Conservation (phyloP, 2,797 vertebrate species). For the Tachyglossus aculeatus region DNA sequence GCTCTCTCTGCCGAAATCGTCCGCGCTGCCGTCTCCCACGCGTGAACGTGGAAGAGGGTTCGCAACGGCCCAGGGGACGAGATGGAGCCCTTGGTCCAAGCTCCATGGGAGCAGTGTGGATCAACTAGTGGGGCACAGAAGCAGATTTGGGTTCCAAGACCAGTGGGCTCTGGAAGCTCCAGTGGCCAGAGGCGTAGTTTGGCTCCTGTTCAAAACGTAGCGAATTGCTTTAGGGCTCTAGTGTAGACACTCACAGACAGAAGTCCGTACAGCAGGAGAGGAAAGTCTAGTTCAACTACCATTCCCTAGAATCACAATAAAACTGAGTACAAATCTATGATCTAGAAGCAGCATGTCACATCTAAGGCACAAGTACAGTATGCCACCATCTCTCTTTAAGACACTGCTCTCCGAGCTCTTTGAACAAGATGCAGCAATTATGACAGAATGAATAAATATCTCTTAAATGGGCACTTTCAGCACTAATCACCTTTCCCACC, state of each 20-base stretch:
- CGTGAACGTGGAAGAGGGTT: constrained; percentile 39
- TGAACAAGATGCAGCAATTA: constrained; percentile 57
- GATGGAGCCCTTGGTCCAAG: constrained; percentile 27
- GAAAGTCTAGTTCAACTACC: constrained; percentile 66
- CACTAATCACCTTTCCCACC: constrained; percentile 55
- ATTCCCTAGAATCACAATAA: constrained; percentile 63
- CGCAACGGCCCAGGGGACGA: constrained; percentile 54
- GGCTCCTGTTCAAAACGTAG: constrained; percentile 20
- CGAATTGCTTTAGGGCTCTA: constrained; percentile 56
- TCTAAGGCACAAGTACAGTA: constrained; percentile 79
- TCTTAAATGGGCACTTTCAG: constrained; percentile 45
- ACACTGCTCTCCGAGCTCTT: constrained; percentile 50
- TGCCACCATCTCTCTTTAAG: constrained; percentile 70
- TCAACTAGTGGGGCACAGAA: constrained; percentile 60
- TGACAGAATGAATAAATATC: constrained; percentile 61
- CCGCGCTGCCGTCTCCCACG: constrained; percentile 30
- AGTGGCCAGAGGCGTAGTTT: constrained; percentile 31
- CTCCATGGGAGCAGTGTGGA: constrained; percentile 68
- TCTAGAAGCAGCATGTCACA: constrained; percentile 74
- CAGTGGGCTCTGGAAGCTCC: constrained; percentile 41
- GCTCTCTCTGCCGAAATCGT: constrained; percentile 34
- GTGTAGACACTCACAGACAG: no score
- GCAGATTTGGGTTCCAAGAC: constrained; percentile 47
- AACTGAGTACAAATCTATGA: constrained; percentile 70
- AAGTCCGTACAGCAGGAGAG: constrained; percentile 63